Evolutionary conservation across 1,140 invertebrate species (phyloP).

Genomic region (Pseudomyrmex flavicornis): DNA sequence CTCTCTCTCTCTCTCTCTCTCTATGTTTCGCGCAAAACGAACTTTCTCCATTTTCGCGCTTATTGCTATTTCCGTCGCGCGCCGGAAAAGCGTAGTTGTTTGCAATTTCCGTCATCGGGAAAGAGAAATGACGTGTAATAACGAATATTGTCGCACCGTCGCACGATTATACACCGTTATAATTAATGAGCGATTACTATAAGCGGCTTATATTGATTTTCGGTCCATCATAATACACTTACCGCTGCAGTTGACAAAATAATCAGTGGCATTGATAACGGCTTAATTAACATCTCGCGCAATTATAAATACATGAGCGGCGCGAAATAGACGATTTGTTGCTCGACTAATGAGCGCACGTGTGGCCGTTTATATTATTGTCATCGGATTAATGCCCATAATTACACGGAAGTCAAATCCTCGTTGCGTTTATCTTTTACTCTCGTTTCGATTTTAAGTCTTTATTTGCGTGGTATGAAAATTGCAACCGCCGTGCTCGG

Average conservation of each 20-base stretch:
- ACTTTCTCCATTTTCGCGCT: constrained; percentile 34
- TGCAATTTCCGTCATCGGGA: constrained; percentile 36
- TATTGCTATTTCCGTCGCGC: constrained; percentile 8
- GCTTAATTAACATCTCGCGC: constrained; percentile 56
- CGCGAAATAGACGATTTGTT: constrained; percentile 31
- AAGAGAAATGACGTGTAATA: constrained; percentile 37
- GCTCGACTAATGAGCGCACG: constrained; percentile 22
- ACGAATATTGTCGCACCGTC: constrained; percentile 32
- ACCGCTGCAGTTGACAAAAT: constrained; percentile 56
- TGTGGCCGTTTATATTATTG: constrained; percentile 27
- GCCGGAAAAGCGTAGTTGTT: not conserved
- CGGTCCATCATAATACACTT: constrained; percentile 50
- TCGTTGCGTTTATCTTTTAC: not conserved
- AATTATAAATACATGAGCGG: constrained; percentile 49
- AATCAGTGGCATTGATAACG: constrained; percentile 56
- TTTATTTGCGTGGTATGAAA: not conserved
- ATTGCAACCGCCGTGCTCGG: not conserved
- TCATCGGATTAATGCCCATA: constrained; percentile 2
- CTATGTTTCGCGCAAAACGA: not conserved
- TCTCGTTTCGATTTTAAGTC: not conserved
- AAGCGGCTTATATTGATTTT: constrained; percentile 60
- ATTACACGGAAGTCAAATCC: not conserved
- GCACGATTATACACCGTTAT: constrained; percentile 24
- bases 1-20: not conserved
- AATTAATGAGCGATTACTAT: constrained; percentile 53